Conservation (phyloP, 2,888 invertebrate genomes). For the Clivina fossor region DNA sequence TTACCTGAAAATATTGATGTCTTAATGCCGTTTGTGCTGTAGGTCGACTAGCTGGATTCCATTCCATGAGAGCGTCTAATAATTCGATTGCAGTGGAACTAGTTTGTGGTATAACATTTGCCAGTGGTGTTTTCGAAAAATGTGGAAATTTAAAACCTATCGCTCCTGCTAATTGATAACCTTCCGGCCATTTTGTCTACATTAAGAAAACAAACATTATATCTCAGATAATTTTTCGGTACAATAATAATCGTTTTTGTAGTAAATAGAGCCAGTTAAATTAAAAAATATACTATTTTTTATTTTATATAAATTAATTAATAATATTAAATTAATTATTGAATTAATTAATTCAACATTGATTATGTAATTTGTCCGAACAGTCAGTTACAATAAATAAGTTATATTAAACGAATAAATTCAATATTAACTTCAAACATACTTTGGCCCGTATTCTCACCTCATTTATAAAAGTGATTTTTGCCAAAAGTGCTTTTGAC, state of each 20-base stretch:
- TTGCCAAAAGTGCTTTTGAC: too few species aligned
- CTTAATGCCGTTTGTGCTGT: slow-evolving; percentile 86
- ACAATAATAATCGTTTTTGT: too few species aligned
- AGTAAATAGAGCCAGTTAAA: too few species aligned
- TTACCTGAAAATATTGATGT: slow-evolving; percentile 56
- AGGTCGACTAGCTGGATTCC: slow-evolving; percentile 91
- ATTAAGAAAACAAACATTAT: slow-evolving; percentile 38
- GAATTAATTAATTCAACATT: slow-evolving; percentile 5
- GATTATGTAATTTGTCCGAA: too few species aligned
- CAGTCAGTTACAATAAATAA: too few species aligned
- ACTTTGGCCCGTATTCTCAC: too few species aligned
- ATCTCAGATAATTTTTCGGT: slow-evolving; percentile 1
- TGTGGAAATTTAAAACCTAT: slow-evolving; percentile 97
- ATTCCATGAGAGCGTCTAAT: slow-evolving; percentile 82
- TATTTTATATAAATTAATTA: background rate
- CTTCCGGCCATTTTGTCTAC: slow-evolving; percentile 92
- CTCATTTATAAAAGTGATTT: too few species aligned
- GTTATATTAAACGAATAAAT: too few species aligned
- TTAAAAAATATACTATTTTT: too few species aligned
- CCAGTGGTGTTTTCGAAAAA: slow-evolving; percentile 78
- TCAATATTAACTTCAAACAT: too few species aligned
- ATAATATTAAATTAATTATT: background rate
- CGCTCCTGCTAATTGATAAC: slow-evolving; percentile 85
- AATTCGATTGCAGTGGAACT: slow-evolving; percentile 79
- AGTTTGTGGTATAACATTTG: slow-evolving; percentile 79